Evolutionary conservation across 1,140 invertebrate genomes (phyloP), one percentile per base, ranked within the genome.

Genomic region (Microvelia longipes): DNA sequence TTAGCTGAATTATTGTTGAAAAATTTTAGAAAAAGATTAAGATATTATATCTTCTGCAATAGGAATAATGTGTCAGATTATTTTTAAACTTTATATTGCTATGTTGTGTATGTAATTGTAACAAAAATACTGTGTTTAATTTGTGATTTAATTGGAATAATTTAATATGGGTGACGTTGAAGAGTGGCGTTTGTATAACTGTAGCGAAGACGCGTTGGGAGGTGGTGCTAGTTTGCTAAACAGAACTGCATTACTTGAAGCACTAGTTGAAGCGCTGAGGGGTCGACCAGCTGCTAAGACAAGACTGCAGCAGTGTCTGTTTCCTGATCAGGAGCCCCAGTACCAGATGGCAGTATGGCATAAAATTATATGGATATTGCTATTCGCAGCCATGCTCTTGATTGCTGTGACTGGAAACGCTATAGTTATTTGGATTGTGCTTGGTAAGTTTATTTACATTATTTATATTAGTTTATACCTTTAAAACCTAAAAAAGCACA

Each of bases 351-450:
- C 82, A 0, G 76, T 81, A 69, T 87, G 85, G 85, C 85, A 85
- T 15, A 84, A 89, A 75, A 82, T 85, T 67, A 82, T 85, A 64
- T 91, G 89, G 88, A 84, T 85, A 26, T 78, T 83, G 19, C 79
- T 91, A 19, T 90, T 90, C 70, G 81, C 85, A 0, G 82, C 88
- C 61, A 91, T 94, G 85, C 80, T 92, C 14, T 78, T 90, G 27
- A 83, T 92, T 5, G 90, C 91, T 1, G 88, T 89, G 35, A 85
- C 87, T 2, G 92, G 92, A 13, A 94, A 94, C 77, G 83, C 86
- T 50, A 90, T 93, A 69, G 91, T 94, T 30, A 90, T 93, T 73
- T 94, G 91, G 92, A 94, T 94, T 75, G 90, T 94, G 28, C 83
- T 90, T 70, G 88, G 88, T 90, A 80, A 84, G 84, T 79, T n/a